Base-by-base conservation (phyloP, 2,888 invertebrate species). In the Thereva unica region DNA sequence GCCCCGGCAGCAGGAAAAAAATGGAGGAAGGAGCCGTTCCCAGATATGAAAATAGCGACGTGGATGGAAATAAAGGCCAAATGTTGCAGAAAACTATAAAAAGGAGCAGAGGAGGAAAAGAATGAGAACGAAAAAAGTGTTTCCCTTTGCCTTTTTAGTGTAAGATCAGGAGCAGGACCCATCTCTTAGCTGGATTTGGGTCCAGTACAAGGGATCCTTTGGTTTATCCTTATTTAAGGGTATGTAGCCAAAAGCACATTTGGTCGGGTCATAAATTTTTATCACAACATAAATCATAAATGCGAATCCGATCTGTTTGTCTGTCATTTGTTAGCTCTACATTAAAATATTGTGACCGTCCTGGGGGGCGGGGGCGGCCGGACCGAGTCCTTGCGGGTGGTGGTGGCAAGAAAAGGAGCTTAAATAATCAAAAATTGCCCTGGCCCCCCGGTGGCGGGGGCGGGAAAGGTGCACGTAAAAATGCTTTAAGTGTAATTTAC, bases 81-180 rank as follows among this genome's bases (percentile, higher is more conserved):
- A 64, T 64, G 64, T 64, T 64, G 64, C 64, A 64, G 64, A 64
- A 64, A 64, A 64, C 64, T 64, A 64, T 64, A 64, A 64, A 64
- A 55, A 7, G 44, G 9, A 10, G n/a, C 9, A 4, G 9, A 44
- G 6, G 10, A 4, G 44, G 6, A 44, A 44, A 38, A 59, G 35
- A 59, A 57, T 12, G 41, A 4, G 41, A 40, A 63, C 72, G 73
- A 71, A 75, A 74, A 57, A 40, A 53, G 41, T 47, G 50, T 49
- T 37, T 57, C 45, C 61, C n/a, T 45, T 49, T 61, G 61, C 64
- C 53, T 38, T 53, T 44, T 64, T 42, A 23, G 61, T 12, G 23
- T 50, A 61, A 61, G 61, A 61, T 61, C 61, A 50, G 49, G 23
- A 23, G 23, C 23, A 23, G 23, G 23, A 23, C 23, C 23, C 23